A percentile compares a stretch with the other conserved stretches of the same genome.
Conservation (phyloP, 2,888 invertebrate genomes). For the Aleiodes testaceus region DNA sequence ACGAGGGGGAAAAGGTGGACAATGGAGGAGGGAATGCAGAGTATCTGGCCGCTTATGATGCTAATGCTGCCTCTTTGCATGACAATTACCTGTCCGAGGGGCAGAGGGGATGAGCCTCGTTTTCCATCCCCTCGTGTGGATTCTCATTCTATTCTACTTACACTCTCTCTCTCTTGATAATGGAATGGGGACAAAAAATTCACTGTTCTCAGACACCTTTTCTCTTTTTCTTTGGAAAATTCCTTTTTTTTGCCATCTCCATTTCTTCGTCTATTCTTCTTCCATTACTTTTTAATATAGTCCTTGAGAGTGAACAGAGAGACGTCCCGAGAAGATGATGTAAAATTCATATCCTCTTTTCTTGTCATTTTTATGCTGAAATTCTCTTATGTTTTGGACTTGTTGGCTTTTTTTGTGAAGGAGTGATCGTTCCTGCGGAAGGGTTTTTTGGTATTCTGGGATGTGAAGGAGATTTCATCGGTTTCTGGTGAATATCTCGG, state of each 20-base stretch:
- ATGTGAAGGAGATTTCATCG: background rate
- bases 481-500: background rate
- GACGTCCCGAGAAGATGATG: constrained; percentile 27
- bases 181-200: background rate
- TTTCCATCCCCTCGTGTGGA: constrained; percentile 30
- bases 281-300: constrained; percentile 33
- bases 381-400: constrained; percentile 6
- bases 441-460: background rate
- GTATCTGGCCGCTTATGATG: constrained; percentile 70
- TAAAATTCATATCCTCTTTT: constrained; percentile 38
- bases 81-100: constrained; percentile 62
- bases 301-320: constrained; percentile 2
- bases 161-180: constrained; percentile 1
- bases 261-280: constrained; percentile 21
- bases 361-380: constrained; percentile 21
- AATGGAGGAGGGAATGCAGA: constrained; percentile 63
- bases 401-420: background rate
- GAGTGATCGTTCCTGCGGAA: too few relatives aligned
- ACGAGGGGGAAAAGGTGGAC: background rate
- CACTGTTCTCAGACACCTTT: constrained; percentile 15
- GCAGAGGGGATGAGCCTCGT: constrained; percentile 24
- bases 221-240: background rate
- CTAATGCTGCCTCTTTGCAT: constrained; percentile 70
- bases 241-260: background rate
- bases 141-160: background rate